Conservation (phyloP, 2,888 invertebrate genomes). For the Amblyjoppa proteus region DNA sequence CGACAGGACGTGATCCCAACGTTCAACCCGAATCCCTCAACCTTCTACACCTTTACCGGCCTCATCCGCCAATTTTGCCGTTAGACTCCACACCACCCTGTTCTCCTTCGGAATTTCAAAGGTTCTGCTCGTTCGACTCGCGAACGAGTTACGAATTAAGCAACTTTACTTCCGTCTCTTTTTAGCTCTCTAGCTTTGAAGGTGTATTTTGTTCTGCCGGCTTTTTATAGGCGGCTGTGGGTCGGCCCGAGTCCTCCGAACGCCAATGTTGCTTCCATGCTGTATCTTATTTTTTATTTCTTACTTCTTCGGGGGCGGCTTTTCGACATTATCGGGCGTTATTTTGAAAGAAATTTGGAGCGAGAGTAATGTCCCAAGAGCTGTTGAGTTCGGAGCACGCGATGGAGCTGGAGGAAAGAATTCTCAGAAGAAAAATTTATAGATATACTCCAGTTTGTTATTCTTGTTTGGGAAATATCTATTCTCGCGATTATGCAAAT, state of each 20-base stretch:
- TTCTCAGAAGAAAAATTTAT: not conserved
- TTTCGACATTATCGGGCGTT: not conserved
- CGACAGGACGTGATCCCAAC: constrained; percentile 66
- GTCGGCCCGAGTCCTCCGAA: not conserved
- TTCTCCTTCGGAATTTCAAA: constrained; percentile 62
- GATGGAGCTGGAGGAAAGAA: not conserved
- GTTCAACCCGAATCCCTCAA: not conserved
- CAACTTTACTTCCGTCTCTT: constrained; percentile 55
- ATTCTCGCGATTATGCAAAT: not conserved
- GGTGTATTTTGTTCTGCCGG: not conserved
- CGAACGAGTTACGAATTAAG: constrained; percentile 65
- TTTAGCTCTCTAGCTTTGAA: constrained; percentile 18
- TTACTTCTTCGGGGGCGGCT: not conserved
- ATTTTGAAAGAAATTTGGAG: not conserved
- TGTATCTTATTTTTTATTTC: not conserved
- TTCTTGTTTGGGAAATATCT: not conserved
- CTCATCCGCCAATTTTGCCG: constrained; percentile 26
- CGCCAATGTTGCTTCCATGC: not conserved
- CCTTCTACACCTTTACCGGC: constrained; percentile 42
- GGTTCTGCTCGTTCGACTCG: constrained; percentile 40
- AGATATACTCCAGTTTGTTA: not conserved
- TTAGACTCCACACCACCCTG: constrained; percentile 37
- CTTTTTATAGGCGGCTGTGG: not conserved
- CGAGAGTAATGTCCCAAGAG: not conserved
- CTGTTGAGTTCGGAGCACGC: not conserved